Percentiles rank a stretch among this genome's conserved stretches.
phyloP scores from a whole-genome alignment of 1,140 invertebrate species.

The Halyomorpha halys region DNA sequence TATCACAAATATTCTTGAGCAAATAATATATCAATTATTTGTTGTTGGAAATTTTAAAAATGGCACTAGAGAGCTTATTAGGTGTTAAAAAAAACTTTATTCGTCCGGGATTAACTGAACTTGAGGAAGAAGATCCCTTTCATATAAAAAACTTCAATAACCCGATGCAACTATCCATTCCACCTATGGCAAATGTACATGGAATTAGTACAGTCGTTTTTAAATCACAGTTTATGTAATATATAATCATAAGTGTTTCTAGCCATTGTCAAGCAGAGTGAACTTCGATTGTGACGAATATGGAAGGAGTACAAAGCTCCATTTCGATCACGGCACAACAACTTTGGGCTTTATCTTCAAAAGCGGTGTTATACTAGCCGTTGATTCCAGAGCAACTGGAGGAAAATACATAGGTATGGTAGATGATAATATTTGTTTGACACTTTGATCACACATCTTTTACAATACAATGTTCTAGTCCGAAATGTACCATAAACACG shows the following conservation, averaged over 20 bases:
- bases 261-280: slow-evolving; percentile 25
- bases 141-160: background rate
- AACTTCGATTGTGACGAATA: slow-evolving; percentile 41
- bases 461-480: too few relatives aligned
- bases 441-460: too few relatives aligned
- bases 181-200: slow-evolving; percentile 28
- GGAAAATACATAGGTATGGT: slow-evolving; percentile 81
- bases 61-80: slow-evolving; percentile 16
- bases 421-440: too few relatives aligned
- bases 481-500: too few relatives aligned
- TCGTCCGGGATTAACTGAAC: slow-evolving; percentile 1
- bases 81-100: slow-evolving; percentile 2
- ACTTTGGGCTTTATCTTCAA: slow-evolving; percentile 92
- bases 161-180: slow-evolving; percentile 25
- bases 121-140: background rate
- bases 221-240: background rate
- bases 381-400: slow-evolving; percentile 94
- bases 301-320: slow-evolving; percentile 71
- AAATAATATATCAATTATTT: too few relatives aligned
- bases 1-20: too few relatives aligned
- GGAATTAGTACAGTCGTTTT: background rate
- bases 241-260: slow-evolving; percentile 18
- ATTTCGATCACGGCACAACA: slow-evolving; percentile 96
- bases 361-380: slow-evolving; percentile 90
- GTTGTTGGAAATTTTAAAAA: background rate